Base-by-base conservation (phyloP, 1,140 invertebrate species). In the Ostrea edulis region DNA sequence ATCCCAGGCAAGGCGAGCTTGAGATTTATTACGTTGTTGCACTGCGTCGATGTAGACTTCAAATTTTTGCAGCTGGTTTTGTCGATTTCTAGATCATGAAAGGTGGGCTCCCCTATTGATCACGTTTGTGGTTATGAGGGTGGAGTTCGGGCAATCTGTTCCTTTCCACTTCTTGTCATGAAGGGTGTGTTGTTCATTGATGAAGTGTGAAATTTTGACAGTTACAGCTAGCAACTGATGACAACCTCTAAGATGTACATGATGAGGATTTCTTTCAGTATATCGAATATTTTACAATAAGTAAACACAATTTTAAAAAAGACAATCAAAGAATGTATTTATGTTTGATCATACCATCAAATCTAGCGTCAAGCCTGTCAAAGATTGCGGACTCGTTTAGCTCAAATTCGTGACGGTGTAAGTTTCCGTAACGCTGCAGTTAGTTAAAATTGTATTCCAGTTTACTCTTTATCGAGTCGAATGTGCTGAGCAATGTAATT, bases 181-280 rank as follows among this genome's bases (percentile, higher is more conserved):
- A 29, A 77, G 68, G 68, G 68, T 77, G 68, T 25, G 68, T 25
- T 29, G 25, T 77, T 77, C 68, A 77, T 77, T 35, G 22, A 35
- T 77, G 68, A 77, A 25, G 22, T 77, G 68, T 77, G 68, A 77
- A 12, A 29, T 17, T 77, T 77, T 77, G 68, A 77, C 68, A 77
- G 68, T 9, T 77, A 77, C 68, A 29, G 68, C 29, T 29, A 35
- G 29, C 68, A 77, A 29, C 68, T 77, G 29, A 9, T 29, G 68
- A 29, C 68, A 77, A 77, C 2, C 68, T 29, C 29, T 35, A 25
- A 77, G 29, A 9, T 77, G 29, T 77, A 29, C 68, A 35, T 77
- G 14, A 2, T 44, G 25, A 5, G 25, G 2, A 77, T 77, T 14
- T 77, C 29, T 25, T 12, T 20, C 12, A 62, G 20, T 17, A 20